phyloP scores from a whole-genome alignment of 2,797 vertebrate genomes.

The Myoxocephalus aenaeus region DNA sequence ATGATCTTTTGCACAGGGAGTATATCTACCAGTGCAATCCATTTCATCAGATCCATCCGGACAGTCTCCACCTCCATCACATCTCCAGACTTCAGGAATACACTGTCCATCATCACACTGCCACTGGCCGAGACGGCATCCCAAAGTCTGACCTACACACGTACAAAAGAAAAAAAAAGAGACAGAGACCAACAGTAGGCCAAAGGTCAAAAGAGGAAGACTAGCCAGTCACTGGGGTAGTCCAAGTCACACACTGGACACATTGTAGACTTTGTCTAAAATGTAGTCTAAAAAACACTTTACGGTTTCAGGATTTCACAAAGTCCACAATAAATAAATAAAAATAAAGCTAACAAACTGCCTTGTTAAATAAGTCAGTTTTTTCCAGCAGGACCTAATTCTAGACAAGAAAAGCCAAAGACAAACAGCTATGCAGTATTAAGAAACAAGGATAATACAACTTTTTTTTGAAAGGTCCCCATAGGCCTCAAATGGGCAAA shows the following conservation, averaged over 20 bases:
- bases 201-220: not conserved
- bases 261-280: not conserved
- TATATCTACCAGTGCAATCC: conserved; percentile 79
- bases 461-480: not conserved
- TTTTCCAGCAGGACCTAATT: not conserved
- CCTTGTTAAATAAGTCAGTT: not conserved
- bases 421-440: not conserved
- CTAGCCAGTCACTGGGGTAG: not conserved
- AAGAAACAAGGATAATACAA: not conserved
- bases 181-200: not conserved
- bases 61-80: conserved; percentile 89
- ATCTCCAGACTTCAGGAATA: conserved; percentile 84
- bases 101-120: conserved; percentile 90
- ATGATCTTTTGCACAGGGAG: not conserved
- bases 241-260: not conserved
- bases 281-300: not conserved
- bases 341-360: not conserved
- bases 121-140: conserved; percentile 80
- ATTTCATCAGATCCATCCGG: conserved; percentile 92
- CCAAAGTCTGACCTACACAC: conserved; percentile 37
- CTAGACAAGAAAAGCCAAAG: not conserved
- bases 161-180: not conserved
- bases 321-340: not conserved
- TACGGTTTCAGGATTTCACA: not conserved
- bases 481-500: not conserved